Base-by-base conservation (phyloP, 2,888 invertebrate genomes). In the Platycheirus rosarum region DNA sequence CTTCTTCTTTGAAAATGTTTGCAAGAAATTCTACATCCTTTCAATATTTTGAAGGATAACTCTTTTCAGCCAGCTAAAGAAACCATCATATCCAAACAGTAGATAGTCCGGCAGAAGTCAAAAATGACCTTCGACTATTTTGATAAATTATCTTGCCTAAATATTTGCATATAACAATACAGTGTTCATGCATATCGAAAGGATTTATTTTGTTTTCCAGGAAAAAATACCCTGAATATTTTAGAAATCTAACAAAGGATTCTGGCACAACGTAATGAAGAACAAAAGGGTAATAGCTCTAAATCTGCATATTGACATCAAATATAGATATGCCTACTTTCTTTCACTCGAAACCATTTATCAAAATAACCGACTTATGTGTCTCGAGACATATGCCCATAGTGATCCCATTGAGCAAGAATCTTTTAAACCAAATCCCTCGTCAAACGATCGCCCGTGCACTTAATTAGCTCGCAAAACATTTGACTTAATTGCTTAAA, bases 211-310 rank as follows among this genome's bases (percentile, higher is more conserved):
- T 65, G 32, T 37, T 23, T 62, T 46, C 44, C 37, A 7, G 1
- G 46, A 40, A 55, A 26, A 29, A 60, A 51, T 44, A 32, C 68
- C 32, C 40, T 13, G 35, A 70, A 70, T 63, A 55, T 40, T 51
- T 46, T 35, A 18, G 35, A 5, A 16, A n/a, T n/a, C 2, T 2
- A 11, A 75, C 60, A 80, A 76, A 42, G 65, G 51, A 51, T 51
- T 46, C 16, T 46, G 9, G 26, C 37, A 49, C 55, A 75, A 65
- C 62, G 55, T 82, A 77, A 68, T 73, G 63, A 40, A 42, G 55
- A 44, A 82, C 82, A 82, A 82, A 82, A 82, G 82, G 82, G 82
- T 82, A 82, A 82, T 82, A 77, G 77, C 77, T 77, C 71, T 82
- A 82, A 82, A 82, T 82, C 82, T 77, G 71, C 77, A 77, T 77